Evolutionary conservation across 2,113 vertebrate genomes (phyloP), one percentile per base, ranked within the genome.

Genomic region (Psephotus haematonotus): DNA sequence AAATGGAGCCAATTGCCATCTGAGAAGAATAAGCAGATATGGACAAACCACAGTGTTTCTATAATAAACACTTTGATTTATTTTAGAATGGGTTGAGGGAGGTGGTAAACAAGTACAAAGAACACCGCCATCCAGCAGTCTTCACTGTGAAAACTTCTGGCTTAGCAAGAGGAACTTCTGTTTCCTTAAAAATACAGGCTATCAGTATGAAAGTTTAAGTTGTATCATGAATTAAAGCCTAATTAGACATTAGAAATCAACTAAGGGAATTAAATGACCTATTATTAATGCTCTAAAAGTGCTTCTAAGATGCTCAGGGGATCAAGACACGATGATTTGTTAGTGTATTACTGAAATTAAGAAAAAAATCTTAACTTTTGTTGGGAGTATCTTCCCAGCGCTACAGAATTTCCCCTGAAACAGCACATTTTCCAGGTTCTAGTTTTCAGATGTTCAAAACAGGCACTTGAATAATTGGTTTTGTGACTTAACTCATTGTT

Each of bases 221-320:
- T 84, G 43, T 47, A 52, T 52, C 22, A 49, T 62, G 57, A 89
- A 94, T 94, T 95, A 93, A 87, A 96, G 47, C 62, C 52, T 87
- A 92, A 95, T 91, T 87, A 91, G 87, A 75, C 86, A 78, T 91
- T 79, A 88, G 76, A 86, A 95, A 91, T 86, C 88, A 90, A 59
- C 75, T 44, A 17, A 5, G 28, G 46, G 37, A 90, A 69, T 93
- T 85, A 95, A 95, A 76, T 88, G 53, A 37, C 33, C 78, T 91
- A 64, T 94, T 94, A 85, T 62, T 80, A 80, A 72, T 80, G 62
- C 44, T 68, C 49, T 70, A 95, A 6, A 95, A 91, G n/a, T 91
- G 70, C 62, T 89, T 71, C 59, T 91, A 59, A 78, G 84, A n/a
- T 88, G 71, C 87, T 71, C 74, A 9, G 11, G 94, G 90, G 77